Conservation (phyloP, 1,140 invertebrate species). For the Euura saliciscinereae region DNA sequence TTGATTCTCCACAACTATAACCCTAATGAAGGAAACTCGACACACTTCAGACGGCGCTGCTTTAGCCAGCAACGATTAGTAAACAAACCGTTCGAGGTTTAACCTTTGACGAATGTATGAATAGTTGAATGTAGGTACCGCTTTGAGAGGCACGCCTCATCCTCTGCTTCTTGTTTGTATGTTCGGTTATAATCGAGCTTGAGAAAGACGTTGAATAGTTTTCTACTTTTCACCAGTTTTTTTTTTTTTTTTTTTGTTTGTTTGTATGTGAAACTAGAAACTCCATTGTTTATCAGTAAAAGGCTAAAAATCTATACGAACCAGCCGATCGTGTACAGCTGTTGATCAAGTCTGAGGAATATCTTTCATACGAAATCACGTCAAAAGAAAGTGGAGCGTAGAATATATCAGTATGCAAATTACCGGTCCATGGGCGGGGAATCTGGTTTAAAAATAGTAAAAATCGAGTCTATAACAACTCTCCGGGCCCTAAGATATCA, state of each 20-base stretch:
- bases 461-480: background rate
- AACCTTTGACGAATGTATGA: background rate
- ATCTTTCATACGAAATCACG: background rate
- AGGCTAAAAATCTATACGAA: too few species aligned
- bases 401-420: background rate
- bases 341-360: background rate
- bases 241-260: too few species aligned
- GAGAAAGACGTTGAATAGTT: too few species aligned
- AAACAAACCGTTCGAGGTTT: background rate
- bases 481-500: background rate
- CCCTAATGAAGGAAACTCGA: background rate
- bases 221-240: too few species aligned
- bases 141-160: too few species aligned
- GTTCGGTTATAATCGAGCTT: too few species aligned
- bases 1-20: background rate
- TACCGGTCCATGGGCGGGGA: background rate
- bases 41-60: background rate
- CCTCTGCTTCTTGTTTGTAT: too few species aligned
- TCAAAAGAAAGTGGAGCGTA: slow-evolving; percentile 1
- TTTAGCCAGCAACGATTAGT: background rate
- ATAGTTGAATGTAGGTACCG: too few species aligned
- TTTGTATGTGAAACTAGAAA: too few species aligned
- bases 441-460: background rate
- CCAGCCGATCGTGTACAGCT: too few species aligned
- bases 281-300: too few species aligned